A percentile compares a stretch with the other conserved stretches of the same genome.
Evolutionary conservation across 2,797 vertebrate genomes (phyloP).

Genomic region (Molossus alvarezi): DNA sequence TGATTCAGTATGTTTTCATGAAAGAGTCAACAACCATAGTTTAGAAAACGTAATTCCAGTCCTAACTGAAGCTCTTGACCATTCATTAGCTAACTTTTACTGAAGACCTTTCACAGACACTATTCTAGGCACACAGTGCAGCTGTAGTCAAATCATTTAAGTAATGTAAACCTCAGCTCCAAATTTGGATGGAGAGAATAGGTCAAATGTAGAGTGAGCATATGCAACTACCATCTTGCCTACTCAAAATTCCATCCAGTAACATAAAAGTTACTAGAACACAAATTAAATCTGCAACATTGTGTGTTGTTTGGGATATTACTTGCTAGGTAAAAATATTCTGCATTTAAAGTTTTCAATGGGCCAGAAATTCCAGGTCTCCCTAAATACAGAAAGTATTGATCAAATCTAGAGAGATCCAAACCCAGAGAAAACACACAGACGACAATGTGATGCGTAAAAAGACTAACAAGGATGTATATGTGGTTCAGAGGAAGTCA

Average conservation of each 20-base stretch:
- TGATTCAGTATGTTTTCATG: background rate
- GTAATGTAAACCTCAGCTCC: background rate
- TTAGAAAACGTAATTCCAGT: background rate
- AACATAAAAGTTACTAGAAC: conserved; percentile 30
- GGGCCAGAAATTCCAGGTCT: background rate
- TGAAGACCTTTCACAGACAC: background rate
- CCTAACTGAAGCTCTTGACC: background rate
- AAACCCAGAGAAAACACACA: background rate
- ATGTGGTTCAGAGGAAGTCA: background rate
- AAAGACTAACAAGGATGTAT: background rate
- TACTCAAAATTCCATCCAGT: background rate
- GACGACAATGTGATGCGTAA: background rate
- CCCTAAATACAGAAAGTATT: background rate
- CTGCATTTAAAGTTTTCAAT: background rate
- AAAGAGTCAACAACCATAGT: background rate
- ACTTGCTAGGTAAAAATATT: background rate
- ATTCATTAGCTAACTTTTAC: background rate
- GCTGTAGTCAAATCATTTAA: background rate
- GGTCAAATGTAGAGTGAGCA: background rate
- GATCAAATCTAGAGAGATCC: background rate
- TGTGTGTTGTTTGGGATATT: background rate
- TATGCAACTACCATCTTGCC: background rate
- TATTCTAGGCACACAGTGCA: background rate
- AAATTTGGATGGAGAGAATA: background rate
- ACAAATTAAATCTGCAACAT: background rate